phyloP scores from a whole-genome alignment of 2,113 vertebrate species.

The Beaufortia kweichowensis region DNA sequence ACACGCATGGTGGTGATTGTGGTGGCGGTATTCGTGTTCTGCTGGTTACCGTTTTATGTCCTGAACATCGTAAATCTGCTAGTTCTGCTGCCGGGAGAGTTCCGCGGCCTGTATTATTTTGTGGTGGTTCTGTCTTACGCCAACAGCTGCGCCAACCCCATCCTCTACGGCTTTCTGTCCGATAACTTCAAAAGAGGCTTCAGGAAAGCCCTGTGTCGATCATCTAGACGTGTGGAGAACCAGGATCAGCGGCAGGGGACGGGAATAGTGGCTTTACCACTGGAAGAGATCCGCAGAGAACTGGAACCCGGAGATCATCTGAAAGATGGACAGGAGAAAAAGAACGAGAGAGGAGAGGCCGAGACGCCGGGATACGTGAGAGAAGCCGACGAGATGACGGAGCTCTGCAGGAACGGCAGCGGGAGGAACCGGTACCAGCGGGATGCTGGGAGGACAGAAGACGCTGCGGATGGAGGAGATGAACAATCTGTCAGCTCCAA shows the following conservation, averaged over 20 bases:
- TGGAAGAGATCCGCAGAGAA: slow-evolving; percentile 64
- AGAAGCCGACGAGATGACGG: slow-evolving; percentile 49
- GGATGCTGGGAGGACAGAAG: slow-evolving; percentile 55
- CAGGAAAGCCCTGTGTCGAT: slow-evolving; percentile 82
- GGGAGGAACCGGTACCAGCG: slow-evolving; percentile 46
- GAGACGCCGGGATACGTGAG: slow-evolving; percentile 42
- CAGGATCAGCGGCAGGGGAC: slow-evolving; percentile 69
- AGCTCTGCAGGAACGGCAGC: slow-evolving; percentile 73
- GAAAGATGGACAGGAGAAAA: slow-evolving; percentile 27
- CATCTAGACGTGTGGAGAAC: slow-evolving; percentile 80
- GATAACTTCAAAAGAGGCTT: slow-evolving; percentile 95
- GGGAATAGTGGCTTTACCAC: slow-evolving; percentile 49
- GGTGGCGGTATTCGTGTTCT: slow-evolving; percentile 88
- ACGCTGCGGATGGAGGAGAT: neutral
- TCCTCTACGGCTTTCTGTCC: slow-evolving; percentile 93
- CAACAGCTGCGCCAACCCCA: slow-evolving; percentile 94
- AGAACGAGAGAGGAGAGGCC: slow-evolving; percentile 53
- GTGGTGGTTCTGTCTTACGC: slow-evolving; percentile 94
- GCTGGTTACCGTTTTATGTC: slow-evolving; percentile 92
- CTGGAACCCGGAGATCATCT: slow-evolving; percentile 45
- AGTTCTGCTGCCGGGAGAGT: slow-evolving; percentile 85
- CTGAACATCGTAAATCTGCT: slow-evolving; percentile 92
- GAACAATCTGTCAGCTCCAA: slow-evolving; percentile 24
- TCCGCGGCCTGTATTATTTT: slow-evolving; percentile 88
- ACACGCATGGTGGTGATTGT: slow-evolving; percentile 94